These are phyloP conservation scores for Enteromius unitaeniatus DNA, from an alignment of 2,797 vertebrate genomes.

Conservation along the genomic window DNA sequence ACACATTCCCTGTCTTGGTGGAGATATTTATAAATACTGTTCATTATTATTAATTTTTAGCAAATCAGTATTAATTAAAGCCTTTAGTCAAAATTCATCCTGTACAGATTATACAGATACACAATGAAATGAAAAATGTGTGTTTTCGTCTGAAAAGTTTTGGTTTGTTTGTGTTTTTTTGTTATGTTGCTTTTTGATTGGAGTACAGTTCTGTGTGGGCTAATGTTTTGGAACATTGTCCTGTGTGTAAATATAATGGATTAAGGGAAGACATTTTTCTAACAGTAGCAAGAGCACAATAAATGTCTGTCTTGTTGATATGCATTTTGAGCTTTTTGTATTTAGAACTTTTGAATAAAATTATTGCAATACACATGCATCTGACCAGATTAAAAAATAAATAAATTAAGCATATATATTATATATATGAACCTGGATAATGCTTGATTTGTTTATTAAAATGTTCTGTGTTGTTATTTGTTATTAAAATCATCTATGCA, in stretches of 20 bases:
- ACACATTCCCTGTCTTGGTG: not conserved
- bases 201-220: not conserved
- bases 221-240: conserved; percentile 1
- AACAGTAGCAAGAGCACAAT: not conserved
- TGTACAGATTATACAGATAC: not conserved
- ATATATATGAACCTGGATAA: conserved; percentile 84
- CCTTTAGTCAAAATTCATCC: not conserved
- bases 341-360: not conserved
- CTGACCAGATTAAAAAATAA: conserved; percentile 36
- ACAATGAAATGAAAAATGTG: not conserved
- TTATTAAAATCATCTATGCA: not conserved
- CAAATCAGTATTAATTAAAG: not conserved
- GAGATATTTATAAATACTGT: not conserved
- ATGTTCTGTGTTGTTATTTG: conserved; percentile 44
- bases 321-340: not conserved
- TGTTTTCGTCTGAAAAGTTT: not conserved
- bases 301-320: conserved; percentile 16
- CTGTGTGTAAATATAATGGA: not conserved
- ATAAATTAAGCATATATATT: too few species aligned
- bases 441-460: conserved; percentile 78
- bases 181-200: not conserved
- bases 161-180: too few species aligned
- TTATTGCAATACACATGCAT: conserved; percentile 14
- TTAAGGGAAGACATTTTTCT: not conserved
- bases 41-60: not conserved